Conservation (phyloP, 1,140 invertebrate genomes). For the Glossosoma conforme region DNA sequence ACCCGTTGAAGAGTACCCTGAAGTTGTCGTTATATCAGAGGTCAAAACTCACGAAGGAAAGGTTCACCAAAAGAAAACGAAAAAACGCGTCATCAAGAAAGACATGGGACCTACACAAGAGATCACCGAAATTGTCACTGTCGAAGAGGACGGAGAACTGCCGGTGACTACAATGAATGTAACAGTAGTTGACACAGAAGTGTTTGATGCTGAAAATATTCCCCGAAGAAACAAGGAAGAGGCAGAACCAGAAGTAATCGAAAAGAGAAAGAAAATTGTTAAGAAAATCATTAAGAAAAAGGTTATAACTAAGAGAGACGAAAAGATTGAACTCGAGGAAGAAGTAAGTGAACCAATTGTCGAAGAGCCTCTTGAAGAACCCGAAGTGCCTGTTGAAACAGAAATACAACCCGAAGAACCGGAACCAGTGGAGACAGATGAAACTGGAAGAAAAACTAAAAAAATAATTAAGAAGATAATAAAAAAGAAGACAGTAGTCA, state of each 20-base stretch:
- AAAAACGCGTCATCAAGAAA: constrained; percentile 32
- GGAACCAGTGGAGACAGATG: constrained; percentile 25
- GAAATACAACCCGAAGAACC: constrained; percentile 1
- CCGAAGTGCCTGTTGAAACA: background rate
- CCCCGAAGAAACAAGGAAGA: no score
- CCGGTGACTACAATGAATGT: constrained; percentile 34
- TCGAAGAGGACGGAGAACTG: constrained; percentile 38
- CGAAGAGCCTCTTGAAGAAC: background rate
- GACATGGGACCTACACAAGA: constrained; percentile 38
- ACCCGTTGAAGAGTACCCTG: constrained; percentile 38
- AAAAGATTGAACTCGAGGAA: background rate
- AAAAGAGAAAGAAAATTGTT: no score
- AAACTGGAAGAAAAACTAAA: background rate
- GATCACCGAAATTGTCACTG: constrained; percentile 41
- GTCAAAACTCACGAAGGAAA: constrained; percentile 31
- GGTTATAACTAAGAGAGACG: constrained; percentile 28
- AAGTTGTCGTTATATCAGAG: constrained; percentile 30
- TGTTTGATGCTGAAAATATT: no score
- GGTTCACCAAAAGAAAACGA: constrained; percentile 34
- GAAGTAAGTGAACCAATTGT: no score
- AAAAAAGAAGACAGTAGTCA: constrained; percentile 20
- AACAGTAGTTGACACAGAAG: constrained; percentile 35
- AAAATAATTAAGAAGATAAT: constrained; percentile 15
- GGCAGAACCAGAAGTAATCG: no score
- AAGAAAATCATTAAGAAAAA: constrained; percentile 14